These are phyloP conservation scores for Lasioglossum marginatum DNA, from an alignment of 2,888 invertebrate species.

Conservation along the genomic window DNA sequence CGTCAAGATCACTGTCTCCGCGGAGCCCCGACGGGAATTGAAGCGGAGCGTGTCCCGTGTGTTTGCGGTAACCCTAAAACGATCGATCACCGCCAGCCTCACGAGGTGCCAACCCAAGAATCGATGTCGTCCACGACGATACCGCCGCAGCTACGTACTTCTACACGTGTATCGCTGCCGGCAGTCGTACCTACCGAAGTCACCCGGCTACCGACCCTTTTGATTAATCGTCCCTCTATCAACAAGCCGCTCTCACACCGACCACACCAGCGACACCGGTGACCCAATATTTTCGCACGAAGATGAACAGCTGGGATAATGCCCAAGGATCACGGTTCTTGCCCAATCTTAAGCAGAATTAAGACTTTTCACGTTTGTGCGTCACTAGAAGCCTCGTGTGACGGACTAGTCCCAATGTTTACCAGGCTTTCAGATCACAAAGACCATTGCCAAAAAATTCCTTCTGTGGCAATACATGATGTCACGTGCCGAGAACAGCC, in stretches of 20 bases:
- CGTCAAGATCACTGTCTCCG: constrained; percentile 76
- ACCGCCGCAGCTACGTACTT: constrained; percentile 56
- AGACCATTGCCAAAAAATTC: background rate
- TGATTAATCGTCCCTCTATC: constrained; percentile 80
- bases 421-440: background rate
- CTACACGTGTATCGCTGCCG: constrained; percentile 64
- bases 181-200: constrained; percentile 45
- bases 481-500: too few relatives aligned
- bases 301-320: background rate
- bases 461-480: too few relatives aligned
- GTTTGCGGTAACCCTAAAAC: constrained; percentile 83
- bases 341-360: background rate
- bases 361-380: background rate
- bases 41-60: constrained; percentile 79
- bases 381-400: too few relatives aligned
- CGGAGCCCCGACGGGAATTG: constrained; percentile 74
- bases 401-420: background rate
- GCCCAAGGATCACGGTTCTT: background rate
- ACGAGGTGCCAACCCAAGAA: constrained; percentile 71
- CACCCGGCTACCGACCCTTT: constrained; percentile 57
- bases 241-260: constrained; percentile 70
- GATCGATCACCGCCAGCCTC: constrained; percentile 80
- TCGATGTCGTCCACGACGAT: constrained; percentile 73
- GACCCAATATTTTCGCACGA: background rate
- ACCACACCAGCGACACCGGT: background rate